Conservation (phyloP, 1,140 invertebrate genomes). For the Halesus radiatus region DNA sequence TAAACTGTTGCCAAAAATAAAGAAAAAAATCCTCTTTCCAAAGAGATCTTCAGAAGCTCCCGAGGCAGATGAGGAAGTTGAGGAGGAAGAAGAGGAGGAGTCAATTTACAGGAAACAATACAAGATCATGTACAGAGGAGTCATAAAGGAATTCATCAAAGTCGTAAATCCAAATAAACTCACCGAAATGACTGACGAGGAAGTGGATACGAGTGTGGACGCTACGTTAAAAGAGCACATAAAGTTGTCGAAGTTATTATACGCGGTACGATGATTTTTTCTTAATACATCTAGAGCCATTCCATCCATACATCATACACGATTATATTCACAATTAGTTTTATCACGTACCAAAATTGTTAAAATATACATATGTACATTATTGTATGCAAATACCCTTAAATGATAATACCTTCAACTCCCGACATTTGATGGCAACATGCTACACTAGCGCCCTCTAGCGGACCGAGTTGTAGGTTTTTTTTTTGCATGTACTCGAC, state of each 20-base stretch:
- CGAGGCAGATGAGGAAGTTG: conserved; percentile 18
- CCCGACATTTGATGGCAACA: no score
- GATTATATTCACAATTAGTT: no score
- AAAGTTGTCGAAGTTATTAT: conserved; percentile 67
- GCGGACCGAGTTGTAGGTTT: no score
- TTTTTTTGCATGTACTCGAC: no score
- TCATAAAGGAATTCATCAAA: conserved; percentile 53
- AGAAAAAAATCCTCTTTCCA: conserved; percentile 54
- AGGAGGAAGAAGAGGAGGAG: conserved; percentile 44
- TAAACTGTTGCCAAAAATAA: conserved; percentile 60
- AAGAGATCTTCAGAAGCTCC: neutral
- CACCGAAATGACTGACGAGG: conserved; percentile 39
- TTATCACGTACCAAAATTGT: no score
- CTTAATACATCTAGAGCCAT: neutral
- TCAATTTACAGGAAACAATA: conserved; percentile 28
- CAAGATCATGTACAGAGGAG: conserved; percentile 51
- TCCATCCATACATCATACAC: no score
- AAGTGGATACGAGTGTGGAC: conserved; percentile 46
- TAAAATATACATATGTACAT: no score
- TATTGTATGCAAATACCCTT: no score
- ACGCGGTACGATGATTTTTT: conserved; percentile 52
- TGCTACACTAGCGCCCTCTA: no score
- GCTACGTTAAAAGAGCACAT: conserved; percentile 58
- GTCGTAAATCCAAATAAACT: neutral
- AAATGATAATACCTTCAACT: no score